Conservation (phyloP, 2,888 invertebrate genomes). For the Oxytorus armatus region DNA sequence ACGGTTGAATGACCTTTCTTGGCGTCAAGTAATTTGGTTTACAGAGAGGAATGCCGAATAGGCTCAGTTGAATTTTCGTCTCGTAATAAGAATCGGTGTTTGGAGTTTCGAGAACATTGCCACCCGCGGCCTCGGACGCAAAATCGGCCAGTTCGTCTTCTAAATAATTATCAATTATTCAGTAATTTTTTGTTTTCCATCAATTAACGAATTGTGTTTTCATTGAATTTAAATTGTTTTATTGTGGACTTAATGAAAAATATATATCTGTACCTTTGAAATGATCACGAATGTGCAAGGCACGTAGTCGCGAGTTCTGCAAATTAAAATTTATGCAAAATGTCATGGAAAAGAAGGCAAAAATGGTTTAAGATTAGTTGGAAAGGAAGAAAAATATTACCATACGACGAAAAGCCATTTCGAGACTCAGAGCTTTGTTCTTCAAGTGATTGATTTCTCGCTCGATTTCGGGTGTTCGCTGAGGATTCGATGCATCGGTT, state of each 20-base stretch:
- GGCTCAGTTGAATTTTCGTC: constrained; percentile 65
- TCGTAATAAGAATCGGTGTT: constrained; percentile 75
- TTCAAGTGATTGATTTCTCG: constrained; percentile 70
- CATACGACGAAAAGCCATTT: constrained; percentile 72
- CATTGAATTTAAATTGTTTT: constrained; percentile 7
- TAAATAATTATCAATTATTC: neutral
- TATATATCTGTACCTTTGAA: constrained; percentile 53
- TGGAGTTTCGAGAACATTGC: constrained; percentile 78
- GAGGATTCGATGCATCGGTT: constrained; percentile 51
- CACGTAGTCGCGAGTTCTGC: constrained; percentile 67
- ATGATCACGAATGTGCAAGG: constrained; percentile 58
- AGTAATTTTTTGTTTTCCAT: neutral
- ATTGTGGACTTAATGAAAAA: no score
- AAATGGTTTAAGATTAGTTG: neutral
- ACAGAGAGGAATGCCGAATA: constrained; percentile 79
- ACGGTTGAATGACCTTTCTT: constrained; percentile 79
- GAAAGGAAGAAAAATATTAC: constrained; percentile 53
- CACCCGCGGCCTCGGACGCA: constrained; percentile 79
- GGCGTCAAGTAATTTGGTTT: constrained; percentile 76
- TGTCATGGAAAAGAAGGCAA: neutral
- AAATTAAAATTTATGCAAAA: constrained; percentile 27
- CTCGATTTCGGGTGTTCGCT: constrained; percentile 46
- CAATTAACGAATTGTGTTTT: neutral
- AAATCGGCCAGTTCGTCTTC: constrained; percentile 76
- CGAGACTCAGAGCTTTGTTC: constrained; percentile 69